Conservation (phyloP, 2,797 vertebrate genomes). For the Fratercula arctica region DNA sequence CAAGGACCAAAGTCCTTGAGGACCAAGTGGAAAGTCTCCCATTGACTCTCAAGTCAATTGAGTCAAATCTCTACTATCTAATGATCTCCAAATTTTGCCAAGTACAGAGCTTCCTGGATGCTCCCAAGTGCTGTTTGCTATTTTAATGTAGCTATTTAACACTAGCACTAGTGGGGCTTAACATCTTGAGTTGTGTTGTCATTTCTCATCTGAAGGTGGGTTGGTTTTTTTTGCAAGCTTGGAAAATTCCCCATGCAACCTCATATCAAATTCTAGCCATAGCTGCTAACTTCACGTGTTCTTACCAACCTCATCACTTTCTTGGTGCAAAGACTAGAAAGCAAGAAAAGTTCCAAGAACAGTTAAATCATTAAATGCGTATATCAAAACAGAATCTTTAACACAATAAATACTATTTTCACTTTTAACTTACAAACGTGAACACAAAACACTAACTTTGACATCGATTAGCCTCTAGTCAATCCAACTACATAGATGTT, state of each 20-base stretch:
- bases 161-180: background rate
- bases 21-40: background rate
- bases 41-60: background rate
- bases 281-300: background rate
- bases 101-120: background rate
- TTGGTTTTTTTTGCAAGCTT: background rate
- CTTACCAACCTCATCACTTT: background rate
- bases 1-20: background rate
- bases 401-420: background rate
- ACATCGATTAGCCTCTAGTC: background rate
- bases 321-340: background rate
- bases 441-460: background rate
- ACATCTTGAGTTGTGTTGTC: background rate
- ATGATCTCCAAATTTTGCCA: background rate
- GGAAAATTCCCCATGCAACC: background rate
- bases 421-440: background rate
- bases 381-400: background rate
- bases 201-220: background rate
- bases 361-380: background rate
- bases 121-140: background rate
- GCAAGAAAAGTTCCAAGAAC: background rate
- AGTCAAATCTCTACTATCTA: background rate
- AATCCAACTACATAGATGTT: background rate
- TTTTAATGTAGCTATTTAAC: background rate
- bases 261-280: background rate